phyloP scores from a whole-genome alignment of 2,797 vertebrate genomes.

The Octomys mimax region DNA sequence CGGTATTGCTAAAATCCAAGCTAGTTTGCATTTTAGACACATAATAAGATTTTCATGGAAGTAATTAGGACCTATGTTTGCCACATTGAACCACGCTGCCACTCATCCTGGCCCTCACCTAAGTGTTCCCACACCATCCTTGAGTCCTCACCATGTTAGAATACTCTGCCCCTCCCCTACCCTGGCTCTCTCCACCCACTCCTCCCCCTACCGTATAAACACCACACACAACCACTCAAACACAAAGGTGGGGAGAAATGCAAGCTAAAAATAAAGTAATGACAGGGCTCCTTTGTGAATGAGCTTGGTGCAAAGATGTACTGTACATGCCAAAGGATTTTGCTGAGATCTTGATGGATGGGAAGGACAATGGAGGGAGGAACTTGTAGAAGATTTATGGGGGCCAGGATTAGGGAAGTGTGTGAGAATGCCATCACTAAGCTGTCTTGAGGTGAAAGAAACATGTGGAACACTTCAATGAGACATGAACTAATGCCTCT shows the following conservation, averaged over 20 bases:
- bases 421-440: slow-evolving; percentile 86
- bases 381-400: slow-evolving; percentile 87
- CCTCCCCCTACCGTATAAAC: neutral
- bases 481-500: slow-evolving; percentile 84
- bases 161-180: neutral
- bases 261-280: neutral
- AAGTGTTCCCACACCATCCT: neutral
- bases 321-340: slow-evolving; percentile 71
- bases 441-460: slow-evolving; percentile 83
- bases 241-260: neutral
- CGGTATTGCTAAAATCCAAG: neutral
- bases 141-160: neutral
- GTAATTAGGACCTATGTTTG: neutral
- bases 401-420: slow-evolving; percentile 86
- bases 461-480: slow-evolving; percentile 88
- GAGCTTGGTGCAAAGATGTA: slow-evolving; percentile 49
- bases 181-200: neutral
- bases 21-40: neutral
- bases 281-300: slow-evolving; percentile 58
- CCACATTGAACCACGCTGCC: neutral
- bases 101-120: neutral
- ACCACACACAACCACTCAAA: neutral
- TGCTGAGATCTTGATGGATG: slow-evolving; percentile 83
- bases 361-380: slow-evolving; percentile 84
- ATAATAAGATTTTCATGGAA: neutral